Evolutionary conservation across 2,888 invertebrate species (phyloP), one percentile per base, ranked within the genome.

Genomic region (Athripsodes cinereus): DNA sequence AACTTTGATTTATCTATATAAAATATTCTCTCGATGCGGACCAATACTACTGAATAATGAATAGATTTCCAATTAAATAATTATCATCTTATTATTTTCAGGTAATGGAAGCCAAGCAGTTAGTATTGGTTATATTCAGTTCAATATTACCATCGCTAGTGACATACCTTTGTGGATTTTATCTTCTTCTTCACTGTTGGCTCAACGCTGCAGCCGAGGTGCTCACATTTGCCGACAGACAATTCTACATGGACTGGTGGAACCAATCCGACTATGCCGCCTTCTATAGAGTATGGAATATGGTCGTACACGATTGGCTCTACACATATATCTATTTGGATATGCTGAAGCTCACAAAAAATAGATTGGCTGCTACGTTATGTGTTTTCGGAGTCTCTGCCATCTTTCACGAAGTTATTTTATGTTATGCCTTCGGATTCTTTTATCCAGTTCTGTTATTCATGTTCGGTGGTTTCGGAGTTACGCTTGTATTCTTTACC

Each of bases 281-380:
- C 13, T 97, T 87, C 72, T 96, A 92, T 72, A 84, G 95, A n/a
- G 89, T 89, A 2, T 97, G 97, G 97, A 98, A 98, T 72, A 83
- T 92, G 16, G 87, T 96, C 0, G 95, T 97, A 0, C 91, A 96
- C 70, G 92, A 94, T 65, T 98, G 96, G 96, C 79, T 97, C 0
- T 90, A 93, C 66, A 85, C 86, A 2, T 94, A 96, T 72, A 81
- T 98, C 59, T 95, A 93, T 73, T 85, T 84, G 67, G 95, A 93
- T 48, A 67, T 79, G 52, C 65, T 74, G 19, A 58, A 82, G 0
- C 69, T 71, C 2, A 70, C 73, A 1, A 71, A 74, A 10, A 79
- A 75, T 55, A 79, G 76, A 52, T 44, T 71, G 0, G 62, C 81
- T 0, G 80, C 88, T 0, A 84, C 84, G 65, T 68, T 83, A 1